These are phyloP conservation scores for Microcebus ravelobensis DNA, from an alignment of 2,113 vertebrate genomes.

Conservation along the genomic window DNA sequence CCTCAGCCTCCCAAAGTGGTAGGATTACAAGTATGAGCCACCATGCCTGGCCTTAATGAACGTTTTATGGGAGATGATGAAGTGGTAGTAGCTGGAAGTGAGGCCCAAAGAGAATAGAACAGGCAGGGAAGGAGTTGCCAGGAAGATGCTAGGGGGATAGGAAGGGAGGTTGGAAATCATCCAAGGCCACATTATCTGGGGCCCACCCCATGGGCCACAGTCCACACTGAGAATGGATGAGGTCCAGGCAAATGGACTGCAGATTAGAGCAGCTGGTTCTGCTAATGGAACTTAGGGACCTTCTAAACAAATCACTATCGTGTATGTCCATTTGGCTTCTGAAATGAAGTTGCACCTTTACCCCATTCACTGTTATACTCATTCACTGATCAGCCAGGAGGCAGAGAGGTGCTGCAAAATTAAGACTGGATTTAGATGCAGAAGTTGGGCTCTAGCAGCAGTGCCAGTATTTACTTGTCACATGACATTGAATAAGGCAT, in stretches of 20 bases:
- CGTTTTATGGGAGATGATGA: neutral
- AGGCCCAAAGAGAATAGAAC: neutral
- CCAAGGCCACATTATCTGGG: neutral
- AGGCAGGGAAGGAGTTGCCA: neutral
- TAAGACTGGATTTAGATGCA: constrained; percentile 10
- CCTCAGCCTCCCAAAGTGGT: too few relatives aligned
- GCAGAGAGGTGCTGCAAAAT: neutral
- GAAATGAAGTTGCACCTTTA: neutral
- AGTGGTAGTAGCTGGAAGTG: neutral
- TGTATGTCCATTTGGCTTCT: neutral
- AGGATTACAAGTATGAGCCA: too few relatives aligned
- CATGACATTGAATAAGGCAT: neutral
- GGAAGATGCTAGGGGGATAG: neutral
- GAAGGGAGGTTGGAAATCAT: neutral
- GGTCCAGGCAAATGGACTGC: neutral
- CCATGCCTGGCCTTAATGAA: neutral
- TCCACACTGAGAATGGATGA: neutral
- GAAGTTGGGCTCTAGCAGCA: neutral
- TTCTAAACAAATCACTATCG: neutral
- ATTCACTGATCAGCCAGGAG: neutral
- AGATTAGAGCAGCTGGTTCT: neutral
- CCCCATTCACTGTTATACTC: neutral
- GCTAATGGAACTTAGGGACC: neutral
- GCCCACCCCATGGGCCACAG: neutral
- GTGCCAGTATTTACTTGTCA: neutral